These are phyloP conservation scores for Peromyscus maniculatus DNA, from an alignment of 2,113 vertebrate species.

Conservation along the genomic window DNA sequence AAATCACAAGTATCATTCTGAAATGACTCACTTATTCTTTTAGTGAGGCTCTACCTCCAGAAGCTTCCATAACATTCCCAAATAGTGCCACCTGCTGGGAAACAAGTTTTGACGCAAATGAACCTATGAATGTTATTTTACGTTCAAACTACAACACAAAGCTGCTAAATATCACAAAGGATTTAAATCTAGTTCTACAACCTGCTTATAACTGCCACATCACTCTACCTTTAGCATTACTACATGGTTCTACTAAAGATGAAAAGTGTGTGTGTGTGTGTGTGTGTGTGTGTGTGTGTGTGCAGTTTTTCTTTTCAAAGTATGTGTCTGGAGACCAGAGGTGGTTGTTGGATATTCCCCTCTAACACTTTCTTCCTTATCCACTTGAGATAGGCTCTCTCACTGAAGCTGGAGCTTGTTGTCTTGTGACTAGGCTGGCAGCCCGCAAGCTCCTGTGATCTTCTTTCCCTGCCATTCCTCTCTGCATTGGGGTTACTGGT, in stretches of 20 bases:
- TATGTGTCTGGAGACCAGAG: neutral
- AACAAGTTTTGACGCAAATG: neutral
- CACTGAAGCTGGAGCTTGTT: neutral
- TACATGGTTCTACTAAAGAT: constrained; percentile 43
- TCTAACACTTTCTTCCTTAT: neutral
- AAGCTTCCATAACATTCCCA: neutral
- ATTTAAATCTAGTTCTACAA: constrained; percentile 50
- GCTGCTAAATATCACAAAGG: neutral
- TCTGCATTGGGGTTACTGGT: neutral
- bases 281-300: neutral
- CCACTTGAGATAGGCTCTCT: neutral
- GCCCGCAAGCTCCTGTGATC: neutral
- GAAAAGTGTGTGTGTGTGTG: neutral
- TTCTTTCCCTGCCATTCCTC: neutral
- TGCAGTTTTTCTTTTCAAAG: neutral
- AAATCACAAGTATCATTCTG: neutral
- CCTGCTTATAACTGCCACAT: neutral
- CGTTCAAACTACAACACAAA: neutral
- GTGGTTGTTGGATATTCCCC: too few relatives aligned
- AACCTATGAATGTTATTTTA: neutral
- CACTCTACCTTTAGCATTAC: neutral
- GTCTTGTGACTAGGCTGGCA: neutral
- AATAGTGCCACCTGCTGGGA: neutral
- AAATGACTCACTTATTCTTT: neutral
- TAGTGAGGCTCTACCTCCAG: neutral